Conservation (phyloP, 2,113 vertebrate genomes). For the Diglossa brunneiventris region DNA sequence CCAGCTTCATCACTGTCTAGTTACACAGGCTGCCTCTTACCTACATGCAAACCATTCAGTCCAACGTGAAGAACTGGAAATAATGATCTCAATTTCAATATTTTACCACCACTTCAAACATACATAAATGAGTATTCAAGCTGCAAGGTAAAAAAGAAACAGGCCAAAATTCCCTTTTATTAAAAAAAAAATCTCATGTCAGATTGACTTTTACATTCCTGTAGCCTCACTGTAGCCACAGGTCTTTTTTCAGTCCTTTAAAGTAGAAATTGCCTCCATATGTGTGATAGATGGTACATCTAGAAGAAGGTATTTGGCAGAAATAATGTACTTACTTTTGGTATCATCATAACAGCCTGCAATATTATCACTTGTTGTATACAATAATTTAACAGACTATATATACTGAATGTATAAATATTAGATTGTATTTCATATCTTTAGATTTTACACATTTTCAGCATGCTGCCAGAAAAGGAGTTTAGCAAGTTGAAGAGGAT, state of each 20-base stretch:
- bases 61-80: not conserved
- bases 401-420: not conserved
- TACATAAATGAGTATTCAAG: not conserved
- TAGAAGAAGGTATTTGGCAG: not conserved
- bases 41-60: not conserved
- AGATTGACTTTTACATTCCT: not conserved
- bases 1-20: not conserved
- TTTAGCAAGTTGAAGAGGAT: not conserved
- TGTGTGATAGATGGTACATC: not conserved
- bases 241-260: not conserved
- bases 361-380: not conserved
- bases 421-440: not conserved
- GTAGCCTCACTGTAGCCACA: not conserved
- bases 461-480: not conserved
- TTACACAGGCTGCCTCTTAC: not conserved
- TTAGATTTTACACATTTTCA: not conserved
- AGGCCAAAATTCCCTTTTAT: not conserved
- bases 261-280: not conserved
- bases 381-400: not conserved
- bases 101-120: not conserved
- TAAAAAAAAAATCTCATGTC: not conserved
- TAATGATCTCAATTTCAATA: not conserved
- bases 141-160: not conserved
- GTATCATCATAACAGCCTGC: not conserved
- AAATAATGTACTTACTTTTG: not conserved